A percentile compares a stretch with the other conserved stretches of the same genome.
Conservation (phyloP, 2,113 vertebrate genomes). For the Synodontis membranacea region DNA sequence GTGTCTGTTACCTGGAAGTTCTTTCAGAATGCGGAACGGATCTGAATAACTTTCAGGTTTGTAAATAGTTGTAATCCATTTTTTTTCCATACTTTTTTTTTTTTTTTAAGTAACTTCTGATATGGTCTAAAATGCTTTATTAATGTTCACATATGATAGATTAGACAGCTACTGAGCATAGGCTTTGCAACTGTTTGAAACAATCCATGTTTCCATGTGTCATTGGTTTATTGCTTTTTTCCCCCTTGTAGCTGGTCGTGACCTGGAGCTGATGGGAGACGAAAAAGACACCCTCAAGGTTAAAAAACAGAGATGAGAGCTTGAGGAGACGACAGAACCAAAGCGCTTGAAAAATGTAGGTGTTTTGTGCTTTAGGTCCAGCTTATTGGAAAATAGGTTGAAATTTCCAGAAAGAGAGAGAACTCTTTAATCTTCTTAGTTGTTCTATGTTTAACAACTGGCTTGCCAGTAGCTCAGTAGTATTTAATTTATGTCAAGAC, state of each 20-base stretch:
- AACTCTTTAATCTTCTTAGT: too few species aligned
- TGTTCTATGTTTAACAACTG: too few species aligned
- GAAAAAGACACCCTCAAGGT: constrained; percentile 99
- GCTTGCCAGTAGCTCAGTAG: too few species aligned
- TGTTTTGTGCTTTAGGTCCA: background rate
- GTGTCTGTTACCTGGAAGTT: background rate
- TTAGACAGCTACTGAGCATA: background rate
- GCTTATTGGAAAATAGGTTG: background rate
- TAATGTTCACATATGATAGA: background rate
- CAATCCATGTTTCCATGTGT: too few species aligned
- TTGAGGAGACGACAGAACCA: constrained; percentile 89
- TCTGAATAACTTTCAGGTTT: constrained; percentile 70
- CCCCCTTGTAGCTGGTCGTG: constrained; percentile 73
- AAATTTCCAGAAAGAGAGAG: background rate
- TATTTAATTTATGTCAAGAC: too few species aligned
- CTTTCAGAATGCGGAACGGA: background rate
- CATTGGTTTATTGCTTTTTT: constrained; percentile 18
- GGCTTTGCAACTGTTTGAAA: background rate
- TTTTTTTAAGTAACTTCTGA: too few species aligned
- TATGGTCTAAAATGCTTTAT: background rate
- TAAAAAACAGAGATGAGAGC: constrained; percentile 94
- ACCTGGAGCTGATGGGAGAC: constrained; percentile 93
- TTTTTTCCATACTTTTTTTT: too few species aligned
- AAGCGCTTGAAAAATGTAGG: constrained; percentile 92
- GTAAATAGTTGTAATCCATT: constrained; percentile 37